These are phyloP conservation scores for Volucella bombylans DNA, from an alignment of 2,888 invertebrate genomes.

Conservation along the genomic window DNA sequence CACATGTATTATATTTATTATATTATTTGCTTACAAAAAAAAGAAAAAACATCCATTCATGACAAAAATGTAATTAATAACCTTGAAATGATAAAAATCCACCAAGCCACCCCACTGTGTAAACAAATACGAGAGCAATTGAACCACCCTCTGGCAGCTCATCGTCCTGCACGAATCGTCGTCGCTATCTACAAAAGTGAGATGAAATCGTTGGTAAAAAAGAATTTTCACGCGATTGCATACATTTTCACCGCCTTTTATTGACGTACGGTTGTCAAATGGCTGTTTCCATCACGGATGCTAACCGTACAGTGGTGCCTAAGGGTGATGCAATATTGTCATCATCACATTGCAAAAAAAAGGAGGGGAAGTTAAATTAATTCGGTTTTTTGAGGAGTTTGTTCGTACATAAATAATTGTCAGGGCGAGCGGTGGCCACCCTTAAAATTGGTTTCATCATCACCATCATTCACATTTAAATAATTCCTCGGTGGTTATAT, in stretches of 20 bases:
- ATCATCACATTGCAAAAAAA: constrained; percentile 7
- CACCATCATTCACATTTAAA: constrained; percentile 61
- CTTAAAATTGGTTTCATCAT: constrained; percentile 47
- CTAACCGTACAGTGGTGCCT: constrained; percentile 22
- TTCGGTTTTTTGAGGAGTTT: constrained; percentile 21
- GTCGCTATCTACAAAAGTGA: constrained; percentile 22
- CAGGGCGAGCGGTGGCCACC: constrained; percentile 5
- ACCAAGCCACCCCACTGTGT: constrained; percentile 27
- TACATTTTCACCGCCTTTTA: constrained; percentile 45
- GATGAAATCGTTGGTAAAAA: constrained; percentile 35
- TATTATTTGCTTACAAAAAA: constrained; percentile 36
- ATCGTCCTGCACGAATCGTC: constrained; percentile 2
- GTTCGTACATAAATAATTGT: constrained; percentile 43
- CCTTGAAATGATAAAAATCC: constrained; percentile 15
- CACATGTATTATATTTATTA: constrained; percentile 19
- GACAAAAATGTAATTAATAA: constrained; percentile 19
- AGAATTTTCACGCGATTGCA: constrained; percentile 34
- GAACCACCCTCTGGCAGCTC: constrained; percentile 31
- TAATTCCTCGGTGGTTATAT: constrained; percentile 43
- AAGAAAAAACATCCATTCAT: background rate
- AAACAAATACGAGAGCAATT: constrained; percentile 12
- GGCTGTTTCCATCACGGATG: constrained; percentile 29
- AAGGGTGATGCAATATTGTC: constrained; percentile 17
- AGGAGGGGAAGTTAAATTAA: constrained; percentile 51
- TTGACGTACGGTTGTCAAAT: constrained; percentile 44